Evolutionary conservation across 2,113 vertebrate species (phyloP), one percentile per base, ranked within the genome.

Genomic region (Lota lota): DNA sequence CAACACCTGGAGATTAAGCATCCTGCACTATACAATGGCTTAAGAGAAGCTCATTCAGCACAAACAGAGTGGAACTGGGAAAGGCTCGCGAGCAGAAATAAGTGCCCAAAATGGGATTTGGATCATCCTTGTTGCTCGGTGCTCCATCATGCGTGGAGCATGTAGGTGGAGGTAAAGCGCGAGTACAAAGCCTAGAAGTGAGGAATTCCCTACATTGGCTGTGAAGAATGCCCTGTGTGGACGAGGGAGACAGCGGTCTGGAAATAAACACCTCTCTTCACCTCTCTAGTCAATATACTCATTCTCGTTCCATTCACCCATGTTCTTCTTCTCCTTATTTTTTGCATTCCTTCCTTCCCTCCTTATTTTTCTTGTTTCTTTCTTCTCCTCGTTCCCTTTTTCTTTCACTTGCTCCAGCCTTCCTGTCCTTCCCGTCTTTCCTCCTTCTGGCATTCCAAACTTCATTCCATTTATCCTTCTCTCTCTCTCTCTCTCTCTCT

Each of bases 131-230:
- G 33, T 53, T 69, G 72, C 74, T 80, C 81, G 83, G 67, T 84
- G 79, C 69, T 80, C 63, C 75, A 74, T 89, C 85, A 76, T 72
- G 22, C n/a, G 33, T 57, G 63, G 19, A 18, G 28, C 33, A 51
- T 62, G 54, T 64, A 47, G 58, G 28, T 66, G 53, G 66, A 66
- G 66, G 28, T 2, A 8, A 6, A 62, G 74, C 63, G 69, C 66
- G 76, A 73, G 69, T 18, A 72, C 69, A 78, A 68, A 72, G 71
- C 80, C 79, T 85, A 74, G 77, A 83, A 40, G 83, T 87, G 85
- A 91, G 90, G 88, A 90, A 89, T 79, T 77, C 71, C 67, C 79
- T 73, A 60, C 64, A 58, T 79, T 63, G 79, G 78, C 80, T 74
- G 74, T 74, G 81, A 63, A 5, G 60, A 67, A 89, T 90, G 88